Base-by-base conservation (phyloP, 2,888 invertebrate genomes). In the Drosophila pegasa region DNA sequence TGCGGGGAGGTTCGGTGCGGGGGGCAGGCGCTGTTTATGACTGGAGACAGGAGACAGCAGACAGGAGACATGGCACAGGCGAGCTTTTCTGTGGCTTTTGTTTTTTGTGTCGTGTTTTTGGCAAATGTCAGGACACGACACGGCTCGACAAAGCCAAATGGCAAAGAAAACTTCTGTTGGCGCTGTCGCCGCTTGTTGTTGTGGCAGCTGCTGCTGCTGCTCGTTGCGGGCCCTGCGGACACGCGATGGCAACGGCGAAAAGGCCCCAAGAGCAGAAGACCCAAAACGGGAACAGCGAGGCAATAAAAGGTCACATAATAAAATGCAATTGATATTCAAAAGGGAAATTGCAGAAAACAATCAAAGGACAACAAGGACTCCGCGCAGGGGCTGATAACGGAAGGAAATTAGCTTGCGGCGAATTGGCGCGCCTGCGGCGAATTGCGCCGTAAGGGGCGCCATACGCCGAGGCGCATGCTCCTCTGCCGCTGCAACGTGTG, bases 311-410 rank as follows among this genome's bases (percentile, higher is more conserved):
- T 57, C 71, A 75, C 54, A 66, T 71, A 71, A 75, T 75, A 71
- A 75, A 87, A 87, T 81, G 82, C 82, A 89, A 89, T 89, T 83
- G 86, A 89, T 89, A 89, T 87, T 80, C 89, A 87, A 89, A 83
- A 89, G 86, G 59, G 68, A 89, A 87, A 87, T 77, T 87, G 75
- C 82, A 60, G 66, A 57, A 76, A 78, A 58, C 60, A 87, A 77
- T 69, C 62, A 60, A 52, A 52, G 52, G 45, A 31, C 41, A 48
- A 12, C 47, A 54, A 20, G 41, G 33, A 29, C 29, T 31, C 18
- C 18, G 29, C 29, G 48, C 2, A 27, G 58, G 51, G 51, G 55
- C 7, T 60, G 70, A 72, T 65, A 65, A 52, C 40, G 38, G 18
- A 22, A 10, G 81, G 67, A 60, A 81, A 82, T 80, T 45, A 38